phyloP scores from a whole-genome alignment of 2,797 vertebrate genomes.

The Gymnocypris eckloni region DNA sequence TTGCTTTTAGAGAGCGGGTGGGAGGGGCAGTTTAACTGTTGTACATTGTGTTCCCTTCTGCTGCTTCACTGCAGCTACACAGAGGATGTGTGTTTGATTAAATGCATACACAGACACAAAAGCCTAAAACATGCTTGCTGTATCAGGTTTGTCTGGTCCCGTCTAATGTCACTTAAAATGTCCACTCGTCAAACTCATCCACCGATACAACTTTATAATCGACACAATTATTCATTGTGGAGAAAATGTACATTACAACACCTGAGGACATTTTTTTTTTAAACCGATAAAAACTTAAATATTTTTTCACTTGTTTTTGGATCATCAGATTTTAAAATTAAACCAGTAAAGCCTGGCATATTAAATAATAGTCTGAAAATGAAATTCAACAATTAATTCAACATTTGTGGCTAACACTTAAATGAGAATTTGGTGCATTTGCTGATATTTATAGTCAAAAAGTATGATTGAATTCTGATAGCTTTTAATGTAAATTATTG shows the following conservation, averaged over 20 bases:
- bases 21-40: not conserved
- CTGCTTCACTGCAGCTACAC: slow-evolving; percentile 27
- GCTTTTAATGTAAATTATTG: not conserved
- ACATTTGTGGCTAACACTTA: not conserved
- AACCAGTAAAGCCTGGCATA: not conserved
- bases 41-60: slow-evolving; percentile 60
- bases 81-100: slow-evolving; percentile 8
- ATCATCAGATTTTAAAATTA: not conserved
- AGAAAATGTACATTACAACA: not conserved
- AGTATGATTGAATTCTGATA: not conserved
- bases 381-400: not conserved
- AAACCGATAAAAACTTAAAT: no score
- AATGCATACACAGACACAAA: not conserved
- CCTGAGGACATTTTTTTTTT: not conserved
- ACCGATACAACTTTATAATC: not conserved
- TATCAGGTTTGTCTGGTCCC: slow-evolving; percentile 4
- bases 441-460: not conserved
- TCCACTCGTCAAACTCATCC: not conserved
- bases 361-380: not conserved
- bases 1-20: slow-evolving; percentile 34
- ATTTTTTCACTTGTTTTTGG: not conserved
- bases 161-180: not conserved
- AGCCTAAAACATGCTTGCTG: not conserved
- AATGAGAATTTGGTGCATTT: not conserved
- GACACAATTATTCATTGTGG: not conserved